Conservation (phyloP, 1,140 invertebrate genomes). For the Theocolax elegans region DNA sequence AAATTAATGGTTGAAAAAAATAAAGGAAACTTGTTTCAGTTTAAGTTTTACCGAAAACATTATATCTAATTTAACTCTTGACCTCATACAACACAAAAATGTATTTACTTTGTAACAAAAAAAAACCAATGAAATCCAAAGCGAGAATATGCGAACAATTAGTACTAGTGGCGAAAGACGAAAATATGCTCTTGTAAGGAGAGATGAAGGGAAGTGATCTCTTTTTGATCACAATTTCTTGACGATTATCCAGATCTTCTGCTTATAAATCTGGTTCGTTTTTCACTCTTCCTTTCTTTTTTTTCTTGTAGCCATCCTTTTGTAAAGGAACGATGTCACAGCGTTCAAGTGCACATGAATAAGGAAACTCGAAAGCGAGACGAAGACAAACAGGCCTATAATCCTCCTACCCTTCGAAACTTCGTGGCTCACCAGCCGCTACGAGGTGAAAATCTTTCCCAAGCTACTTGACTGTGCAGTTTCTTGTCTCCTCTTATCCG, state of each 20-base stretch:
- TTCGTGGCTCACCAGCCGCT: slow-evolving; percentile 6
- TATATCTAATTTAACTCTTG: neutral
- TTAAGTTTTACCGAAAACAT: no score
- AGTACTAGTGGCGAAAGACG: neutral
- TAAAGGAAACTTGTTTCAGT: no score
- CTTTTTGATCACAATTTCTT: slow-evolving; percentile 23
- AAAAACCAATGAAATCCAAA: neutral
- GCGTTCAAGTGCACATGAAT: neutral
- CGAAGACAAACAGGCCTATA: slow-evolving; percentile 21
- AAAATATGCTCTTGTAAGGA: neutral
- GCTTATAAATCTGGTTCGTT: neutral
- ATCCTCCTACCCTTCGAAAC: neutral
- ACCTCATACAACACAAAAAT: neutral
- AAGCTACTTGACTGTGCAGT: neutral
- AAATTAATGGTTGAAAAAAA: no score
- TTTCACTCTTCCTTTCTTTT: neutral
- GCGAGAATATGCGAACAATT: neutral
- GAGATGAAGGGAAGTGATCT: slow-evolving; percentile 4
- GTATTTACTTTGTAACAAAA: neutral
- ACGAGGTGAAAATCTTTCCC: neutral
- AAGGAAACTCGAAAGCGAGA: neutral
- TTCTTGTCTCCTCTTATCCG: neutral
- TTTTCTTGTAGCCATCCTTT: neutral
- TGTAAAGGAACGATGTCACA: no score
- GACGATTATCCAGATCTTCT: slow-evolving; percentile 16